Percentiles rank a stretch among this genome's conserved stretches.
phyloP scores from a whole-genome alignment of 2,888 invertebrate species.

The Muschampia plurimacula region DNA sequence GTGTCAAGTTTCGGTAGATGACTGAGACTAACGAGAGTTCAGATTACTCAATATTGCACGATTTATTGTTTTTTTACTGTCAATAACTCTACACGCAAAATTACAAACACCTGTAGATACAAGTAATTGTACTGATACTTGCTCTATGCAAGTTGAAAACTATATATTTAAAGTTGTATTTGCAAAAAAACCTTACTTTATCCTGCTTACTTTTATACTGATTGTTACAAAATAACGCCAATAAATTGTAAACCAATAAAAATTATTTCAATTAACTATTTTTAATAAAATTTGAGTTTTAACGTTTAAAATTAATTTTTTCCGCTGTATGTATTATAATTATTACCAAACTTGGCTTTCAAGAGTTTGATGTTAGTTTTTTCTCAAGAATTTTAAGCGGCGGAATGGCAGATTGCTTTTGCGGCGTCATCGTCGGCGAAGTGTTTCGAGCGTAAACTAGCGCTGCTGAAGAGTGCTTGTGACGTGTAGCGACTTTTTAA shows the following conservation, averaged over 20 bases:
- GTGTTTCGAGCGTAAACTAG: background rate
- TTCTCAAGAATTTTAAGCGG: background rate
- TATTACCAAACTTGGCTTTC: too few species aligned
- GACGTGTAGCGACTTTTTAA: background rate
- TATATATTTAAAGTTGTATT: too few species aligned
- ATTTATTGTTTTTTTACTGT: background rate
- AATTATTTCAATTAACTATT: too few species aligned
- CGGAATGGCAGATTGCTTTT: constrained; percentile 1
- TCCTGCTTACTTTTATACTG: too few species aligned
- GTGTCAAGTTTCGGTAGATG: constrained; percentile 60
- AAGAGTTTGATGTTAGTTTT: background rate
- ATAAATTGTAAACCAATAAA: too few species aligned
- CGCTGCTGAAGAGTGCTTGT: background rate
- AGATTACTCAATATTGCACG: background rate
- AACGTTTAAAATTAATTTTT: too few species aligned
- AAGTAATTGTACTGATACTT: too few species aligned
- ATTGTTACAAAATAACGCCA: too few species aligned
- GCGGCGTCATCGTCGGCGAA: constrained; percentile 4
- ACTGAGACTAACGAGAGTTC: constrained; percentile 8
- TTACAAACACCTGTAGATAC: background rate
- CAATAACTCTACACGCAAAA: background rate
- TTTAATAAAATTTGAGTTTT: too few species aligned
- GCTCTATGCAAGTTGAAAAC: too few species aligned
- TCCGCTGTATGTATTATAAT: too few species aligned
- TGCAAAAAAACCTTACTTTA: too few species aligned